Evolutionary conservation across 2,797 vertebrate genomes (phyloP).

Genomic region (Tachyglossus aculeatus): DNA sequence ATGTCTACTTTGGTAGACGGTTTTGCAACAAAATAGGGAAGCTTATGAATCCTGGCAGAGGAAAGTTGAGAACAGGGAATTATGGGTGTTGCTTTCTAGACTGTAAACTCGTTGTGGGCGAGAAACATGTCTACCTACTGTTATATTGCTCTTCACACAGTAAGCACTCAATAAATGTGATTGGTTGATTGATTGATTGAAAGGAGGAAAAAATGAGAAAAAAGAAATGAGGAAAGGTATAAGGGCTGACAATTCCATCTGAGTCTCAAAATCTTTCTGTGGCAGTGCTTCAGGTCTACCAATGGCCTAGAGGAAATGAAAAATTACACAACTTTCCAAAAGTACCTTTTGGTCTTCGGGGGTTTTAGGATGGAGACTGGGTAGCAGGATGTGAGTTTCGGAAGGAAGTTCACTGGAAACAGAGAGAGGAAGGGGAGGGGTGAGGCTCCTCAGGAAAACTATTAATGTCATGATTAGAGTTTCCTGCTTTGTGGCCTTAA

Average conservation of each 20-base stretch:
- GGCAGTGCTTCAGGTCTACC: not conserved
- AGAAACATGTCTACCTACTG: no score
- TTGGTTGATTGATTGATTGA: no score
- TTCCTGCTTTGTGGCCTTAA: conserved; percentile 66
- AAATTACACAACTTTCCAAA: conserved; percentile 37
- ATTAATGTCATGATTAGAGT: conserved; percentile 47
- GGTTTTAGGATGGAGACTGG: conserved; percentile 7
- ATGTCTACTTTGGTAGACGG: no score
- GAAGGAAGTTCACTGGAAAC: conserved; percentile 68
- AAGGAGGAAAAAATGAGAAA: not conserved
- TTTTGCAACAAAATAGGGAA: no score
- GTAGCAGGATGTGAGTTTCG: conserved; percentile 48
- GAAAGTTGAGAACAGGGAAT: no score
- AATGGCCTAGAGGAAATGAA: conserved; percentile 1
- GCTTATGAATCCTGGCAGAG: no score
- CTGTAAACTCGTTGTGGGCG: no score
- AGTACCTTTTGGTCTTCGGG: not conserved
- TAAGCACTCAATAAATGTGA: no score
- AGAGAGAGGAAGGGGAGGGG: conserved; percentile 68
- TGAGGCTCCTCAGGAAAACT: conserved; percentile 61
- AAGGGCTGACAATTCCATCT: conserved; percentile 2
- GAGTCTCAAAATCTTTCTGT: not conserved
- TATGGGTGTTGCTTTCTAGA: no score
- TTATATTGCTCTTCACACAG: no score
- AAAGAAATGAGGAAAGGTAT: not conserved